Base-by-base conservation (phyloP, 2,113 vertebrate species). In the Rhagologus leucostigma region DNA sequence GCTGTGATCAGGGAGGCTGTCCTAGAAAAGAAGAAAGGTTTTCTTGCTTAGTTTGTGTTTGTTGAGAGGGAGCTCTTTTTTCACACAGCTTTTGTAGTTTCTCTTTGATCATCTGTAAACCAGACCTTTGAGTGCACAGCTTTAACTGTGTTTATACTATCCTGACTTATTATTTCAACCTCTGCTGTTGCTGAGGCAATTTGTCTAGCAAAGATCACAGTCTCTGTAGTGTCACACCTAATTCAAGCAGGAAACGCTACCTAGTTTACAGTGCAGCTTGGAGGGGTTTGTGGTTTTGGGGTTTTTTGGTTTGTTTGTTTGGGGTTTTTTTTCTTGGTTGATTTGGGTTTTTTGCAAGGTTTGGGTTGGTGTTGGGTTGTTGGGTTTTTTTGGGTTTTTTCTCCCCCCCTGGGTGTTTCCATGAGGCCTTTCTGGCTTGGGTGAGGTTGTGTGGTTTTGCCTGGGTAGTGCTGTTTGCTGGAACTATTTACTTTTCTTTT, bases 21-120 rank as follows among this genome's bases (percentile, higher is more conserved):
- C 78, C 81, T 52, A 95, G 88, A 81, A 77, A 91, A 83, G 35
- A 92, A 79, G 56, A 86, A 83, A 63, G 41, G 19, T 65, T 84
- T 91, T 62, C 63, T 60, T 89, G 50, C 73, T 89, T 93, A 47
- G 59, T 52, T 94, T 46, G 50, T 85, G 11, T 85, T 86, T 91
- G 39, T 91, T 64, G 77, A 92, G 77, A 89, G 33, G 39, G 13
- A 84, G 26, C 27, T 88, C 41, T 94, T 92, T 85, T 79, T 67
- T 70, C 47, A 44, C 44, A 12, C 9, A 21, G 67, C 67, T 83
- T 94, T 93, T 80, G 67, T 86, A 80, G 71, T 79, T 94, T 91
- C 53, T 42, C 53, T 94, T 91, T 91, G 52, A 76, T 93, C 84
- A 35, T 63, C 67, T 55, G 42, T 39, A 86, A 88, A 64, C 3